Evolutionary conservation across 2,888 invertebrate species (phyloP).

Genomic region (Priocnemis perturbator): DNA sequence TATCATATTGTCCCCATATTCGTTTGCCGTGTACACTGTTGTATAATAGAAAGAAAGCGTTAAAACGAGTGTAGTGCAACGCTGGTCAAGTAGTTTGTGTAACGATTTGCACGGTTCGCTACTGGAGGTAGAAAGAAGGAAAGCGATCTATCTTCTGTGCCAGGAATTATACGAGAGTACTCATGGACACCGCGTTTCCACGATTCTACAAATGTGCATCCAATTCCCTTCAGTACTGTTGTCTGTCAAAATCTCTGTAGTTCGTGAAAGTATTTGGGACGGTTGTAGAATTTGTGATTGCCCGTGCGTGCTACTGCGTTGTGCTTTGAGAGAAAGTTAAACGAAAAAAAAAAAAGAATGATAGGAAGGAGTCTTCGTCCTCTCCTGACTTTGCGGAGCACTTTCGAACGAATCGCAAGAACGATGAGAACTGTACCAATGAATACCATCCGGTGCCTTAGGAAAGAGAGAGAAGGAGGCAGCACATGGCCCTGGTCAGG

Average conservation of each 20-base stretch:
- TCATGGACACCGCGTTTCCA: neutral
- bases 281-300: slow-evolving; percentile 58
- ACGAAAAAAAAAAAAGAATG: neutral
- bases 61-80: no score
- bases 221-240: slow-evolving; percentile 15
- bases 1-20: no score
- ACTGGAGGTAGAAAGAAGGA: no score
- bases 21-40: no score
- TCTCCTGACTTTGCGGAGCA: neutral
- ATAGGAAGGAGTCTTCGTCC: slow-evolving; percentile 5
- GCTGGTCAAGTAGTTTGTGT: slow-evolving; percentile 28
- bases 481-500: slow-evolving; percentile 92
- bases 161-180: slow-evolving; percentile 4
- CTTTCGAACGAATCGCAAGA: neutral
- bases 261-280: slow-evolving; percentile 52
- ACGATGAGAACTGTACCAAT: neutral
- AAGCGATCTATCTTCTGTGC: slow-evolving; percentile 3
- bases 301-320: slow-evolving; percentile 48
- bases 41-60: no score
- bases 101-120: slow-evolving; percentile 47
- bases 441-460: slow-evolving; percentile 66
- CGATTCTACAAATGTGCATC: slow-evolving; percentile 16
- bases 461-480: slow-evolving; percentile 92
- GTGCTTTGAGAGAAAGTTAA: slow-evolving; percentile 34
- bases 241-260: slow-evolving; percentile 31